Conservation (phyloP, 2,797 vertebrate genomes). For the Lepus oiostolus region DNA sequence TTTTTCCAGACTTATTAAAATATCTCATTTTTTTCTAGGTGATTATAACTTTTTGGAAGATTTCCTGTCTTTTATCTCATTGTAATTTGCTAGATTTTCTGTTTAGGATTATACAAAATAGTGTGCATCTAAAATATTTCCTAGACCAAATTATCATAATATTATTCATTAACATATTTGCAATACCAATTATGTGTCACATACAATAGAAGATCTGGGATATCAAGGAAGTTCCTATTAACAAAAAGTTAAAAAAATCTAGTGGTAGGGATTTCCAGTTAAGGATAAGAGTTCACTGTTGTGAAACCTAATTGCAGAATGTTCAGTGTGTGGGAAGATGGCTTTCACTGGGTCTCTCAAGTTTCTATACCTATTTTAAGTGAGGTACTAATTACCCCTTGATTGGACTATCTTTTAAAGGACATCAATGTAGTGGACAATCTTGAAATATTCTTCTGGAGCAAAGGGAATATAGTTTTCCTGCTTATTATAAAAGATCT, state of each 20-base stretch:
- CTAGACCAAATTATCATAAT: not conserved
- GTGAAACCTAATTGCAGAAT: slow-evolving; percentile 46
- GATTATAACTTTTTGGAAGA: slow-evolving; percentile 23
- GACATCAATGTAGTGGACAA: not conserved
- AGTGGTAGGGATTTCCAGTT: slow-evolving; percentile 14
- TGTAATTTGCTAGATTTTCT: slow-evolving; percentile 25
- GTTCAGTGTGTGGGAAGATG: not conserved
- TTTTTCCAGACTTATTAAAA: not conserved
- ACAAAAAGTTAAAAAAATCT: slow-evolving; percentile 62
- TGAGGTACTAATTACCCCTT: not conserved
- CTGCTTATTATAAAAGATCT: not conserved
- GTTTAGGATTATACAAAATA: not conserved
- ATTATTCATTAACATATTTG: slow-evolving; percentile 8
- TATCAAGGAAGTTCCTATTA: slow-evolving; percentile 27
- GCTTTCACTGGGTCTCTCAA: not conserved
- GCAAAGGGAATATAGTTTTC: not conserved
- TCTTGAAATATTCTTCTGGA: slow-evolving; percentile 23
- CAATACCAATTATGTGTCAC: not conserved
- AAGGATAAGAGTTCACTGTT: slow-evolving; percentile 23
- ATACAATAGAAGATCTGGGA: not conserved
- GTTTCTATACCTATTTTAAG: slow-evolving; percentile 26
- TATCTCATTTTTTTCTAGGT: not conserved
- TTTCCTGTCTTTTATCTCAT: not conserved
- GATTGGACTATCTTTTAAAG: slow-evolving; percentile 27
- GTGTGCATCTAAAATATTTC: not conserved